These are phyloP conservation scores for Etheostoma spectabile DNA, from an alignment of 2,113 vertebrate genomes.

Conservation along the genomic window DNA sequence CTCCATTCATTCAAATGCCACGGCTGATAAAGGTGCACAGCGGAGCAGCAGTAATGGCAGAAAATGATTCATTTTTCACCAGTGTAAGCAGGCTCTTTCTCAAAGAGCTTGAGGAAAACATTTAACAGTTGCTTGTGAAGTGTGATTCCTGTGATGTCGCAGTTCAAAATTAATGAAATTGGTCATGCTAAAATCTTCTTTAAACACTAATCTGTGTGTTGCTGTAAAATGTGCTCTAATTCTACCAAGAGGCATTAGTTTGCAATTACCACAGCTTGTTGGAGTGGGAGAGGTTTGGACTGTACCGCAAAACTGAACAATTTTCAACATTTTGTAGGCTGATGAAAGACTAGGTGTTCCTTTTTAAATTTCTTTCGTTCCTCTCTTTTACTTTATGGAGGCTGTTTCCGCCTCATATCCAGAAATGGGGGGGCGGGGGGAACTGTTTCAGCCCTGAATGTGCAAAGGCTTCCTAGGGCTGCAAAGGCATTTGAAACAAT, in stretches of 20 bases:
- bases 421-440: background rate
- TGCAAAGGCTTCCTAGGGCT: background rate
- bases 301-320: background rate
- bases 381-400: background rate
- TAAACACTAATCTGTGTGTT: conserved; percentile 40
- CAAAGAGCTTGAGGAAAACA: conserved; percentile 45
- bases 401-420: background rate
- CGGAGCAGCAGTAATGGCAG: conserved; percentile 53
- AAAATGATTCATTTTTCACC: conserved; percentile 56
- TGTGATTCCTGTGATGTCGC: conserved; percentile 38
- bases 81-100: conserved; percentile 2
- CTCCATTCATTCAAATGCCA: conserved; percentile 47
- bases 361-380: background rate
- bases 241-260: conserved; percentile 40
- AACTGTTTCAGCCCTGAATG: background rate
- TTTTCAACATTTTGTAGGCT: conserved; percentile 14
- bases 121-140: conserved; percentile 24
- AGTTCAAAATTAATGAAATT: conserved; percentile 49
- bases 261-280: conserved; percentile 40
- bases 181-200: conserved; percentile 50
- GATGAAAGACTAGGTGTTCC: background rate
- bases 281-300: conserved; percentile 18
- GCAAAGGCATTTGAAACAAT: background rate
- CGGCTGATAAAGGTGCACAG: conserved; percentile 46
- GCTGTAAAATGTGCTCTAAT: conserved; percentile 35